These are phyloP conservation scores for Netelia melanura DNA, from an alignment of 2,888 invertebrate species.

Conservation along the genomic window DNA sequence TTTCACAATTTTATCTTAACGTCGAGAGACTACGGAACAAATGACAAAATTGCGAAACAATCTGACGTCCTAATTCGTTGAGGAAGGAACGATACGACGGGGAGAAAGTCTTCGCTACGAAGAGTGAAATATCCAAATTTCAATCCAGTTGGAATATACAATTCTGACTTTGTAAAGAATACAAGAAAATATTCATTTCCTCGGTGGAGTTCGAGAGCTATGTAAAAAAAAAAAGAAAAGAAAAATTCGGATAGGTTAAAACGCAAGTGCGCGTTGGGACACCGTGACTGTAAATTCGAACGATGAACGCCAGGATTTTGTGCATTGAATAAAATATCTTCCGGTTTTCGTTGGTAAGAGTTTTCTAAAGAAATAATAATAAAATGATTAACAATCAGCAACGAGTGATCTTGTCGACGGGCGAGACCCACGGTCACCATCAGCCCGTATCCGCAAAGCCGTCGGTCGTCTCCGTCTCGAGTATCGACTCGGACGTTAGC, in stretches of 20 bases:
- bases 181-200: neutral
- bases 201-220: neutral
- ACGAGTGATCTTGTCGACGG: slow-evolving; percentile 79
- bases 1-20: slow-evolving; percentile 54
- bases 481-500: slow-evolving; percentile 83
- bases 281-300: too few species aligned
- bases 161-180: neutral
- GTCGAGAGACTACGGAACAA: slow-evolving; percentile 18
- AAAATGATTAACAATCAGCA: slow-evolving; percentile 83
- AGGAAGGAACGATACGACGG: slow-evolving; percentile 16
- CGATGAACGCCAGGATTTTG: neutral
- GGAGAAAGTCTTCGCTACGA: slow-evolving; percentile 2
- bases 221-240: neutral
- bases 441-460: slow-evolving; percentile 82
- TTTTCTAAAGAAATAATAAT: slow-evolving; percentile 1
- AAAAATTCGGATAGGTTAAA: neutral
- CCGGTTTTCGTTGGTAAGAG: neutral
- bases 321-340: neutral
- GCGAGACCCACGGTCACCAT: slow-evolving; percentile 77
- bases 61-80: slow-evolving; percentile 44
- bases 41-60: slow-evolving; percentile 51
- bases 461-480: slow-evolving; percentile 82
- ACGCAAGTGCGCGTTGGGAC: slow-evolving; percentile 13
- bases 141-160: neutral
- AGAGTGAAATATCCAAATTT: neutral